These are phyloP conservation scores for Meriones psammophilus DNA, from an alignment of 2,797 vertebrate genomes.

Conservation along the genomic window DNA sequence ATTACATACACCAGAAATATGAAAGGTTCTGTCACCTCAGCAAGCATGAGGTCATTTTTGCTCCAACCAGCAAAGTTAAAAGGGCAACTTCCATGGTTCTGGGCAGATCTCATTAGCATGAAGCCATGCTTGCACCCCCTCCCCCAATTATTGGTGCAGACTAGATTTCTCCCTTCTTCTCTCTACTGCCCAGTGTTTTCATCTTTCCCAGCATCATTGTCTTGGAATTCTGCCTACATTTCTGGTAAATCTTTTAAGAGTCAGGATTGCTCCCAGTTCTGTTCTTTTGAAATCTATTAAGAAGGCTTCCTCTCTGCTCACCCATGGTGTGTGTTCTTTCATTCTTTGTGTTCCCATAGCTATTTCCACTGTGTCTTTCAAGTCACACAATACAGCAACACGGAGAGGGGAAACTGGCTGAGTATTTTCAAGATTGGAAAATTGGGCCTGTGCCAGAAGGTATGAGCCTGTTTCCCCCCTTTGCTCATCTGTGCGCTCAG, in stretches of 20 bases:
- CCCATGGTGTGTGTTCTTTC: constrained; percentile 76
- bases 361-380: constrained; percentile 81
- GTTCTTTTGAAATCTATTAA: constrained; percentile 80
- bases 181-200: constrained; percentile 24
- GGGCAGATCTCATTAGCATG: constrained; percentile 1
- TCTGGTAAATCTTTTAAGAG: constrained; percentile 80
- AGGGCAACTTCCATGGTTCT: background rate
- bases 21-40: background rate
- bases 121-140: background rate
- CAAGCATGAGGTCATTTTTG: background rate
- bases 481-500: constrained; percentile 53
- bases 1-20: constrained; percentile 39
- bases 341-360: constrained; percentile 77
- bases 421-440: constrained; percentile 79
- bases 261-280: constrained; percentile 71
- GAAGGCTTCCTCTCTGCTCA: constrained; percentile 76
- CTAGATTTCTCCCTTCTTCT: constrained; percentile 49
- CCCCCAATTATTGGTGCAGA: constrained; percentile 26
- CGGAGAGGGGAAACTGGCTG: constrained; percentile 74
- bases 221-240: constrained; percentile 75
- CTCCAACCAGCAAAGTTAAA: constrained; percentile 24
- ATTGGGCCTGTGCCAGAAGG: constrained; percentile 74
- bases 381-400: constrained; percentile 75
- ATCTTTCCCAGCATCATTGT: constrained; percentile 54
- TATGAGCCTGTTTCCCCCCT: constrained; percentile 51